Evolutionary conservation across 2,888 invertebrate genomes (phyloP), one percentile per base, ranked within the genome.

Genomic region (Neoitamus cyanurus): DNA sequence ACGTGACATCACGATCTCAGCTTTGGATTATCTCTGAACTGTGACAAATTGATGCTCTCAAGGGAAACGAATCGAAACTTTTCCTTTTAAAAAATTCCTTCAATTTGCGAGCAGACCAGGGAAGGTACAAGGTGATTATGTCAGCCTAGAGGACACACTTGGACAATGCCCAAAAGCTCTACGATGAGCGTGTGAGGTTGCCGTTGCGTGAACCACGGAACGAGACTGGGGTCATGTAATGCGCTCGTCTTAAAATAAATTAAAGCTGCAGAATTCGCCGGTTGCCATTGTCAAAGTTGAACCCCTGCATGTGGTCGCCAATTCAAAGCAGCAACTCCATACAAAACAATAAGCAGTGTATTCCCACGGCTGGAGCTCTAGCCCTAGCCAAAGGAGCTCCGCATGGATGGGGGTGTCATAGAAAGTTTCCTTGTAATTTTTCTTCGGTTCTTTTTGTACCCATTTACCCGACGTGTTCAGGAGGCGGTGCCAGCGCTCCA

Each of bases 51-150:
- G 82, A 82, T 69, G 82, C 37, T 69, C 82, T 82, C 36, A n/a
- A 82, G 68, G 69, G 82, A 82, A 82, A 69, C 69, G 69, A 82
- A 69, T 69, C 68, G 82, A 82, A 82, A 82, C 48, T 80, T 80
- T 80, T 80, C 78, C 78, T 82, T 82, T 82, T 82, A 82, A 82
- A 82, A 69, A 82, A 82, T 69, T 82, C 69, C 69, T 82, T 69
- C 82, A 82, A 82, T 82, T 37, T 82, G 82, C 34, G 82, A 28
- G 34, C 58, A 80, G 25, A 28, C 36, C 31, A 31, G 36, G n/a
- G 68, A 69, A 36, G 69, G 25, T 82, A 69, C 20, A 78, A 48
- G 78, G 82, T 82, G 82, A 82, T 82, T 82, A 82, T 69, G 82
- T 82, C 69, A 69, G 69, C 3, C 34, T 13, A 34, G 25, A 82